Evolutionary conservation across 2,113 vertebrate species (phyloP).

Genomic region (Hyperopisus bebe): DNA sequence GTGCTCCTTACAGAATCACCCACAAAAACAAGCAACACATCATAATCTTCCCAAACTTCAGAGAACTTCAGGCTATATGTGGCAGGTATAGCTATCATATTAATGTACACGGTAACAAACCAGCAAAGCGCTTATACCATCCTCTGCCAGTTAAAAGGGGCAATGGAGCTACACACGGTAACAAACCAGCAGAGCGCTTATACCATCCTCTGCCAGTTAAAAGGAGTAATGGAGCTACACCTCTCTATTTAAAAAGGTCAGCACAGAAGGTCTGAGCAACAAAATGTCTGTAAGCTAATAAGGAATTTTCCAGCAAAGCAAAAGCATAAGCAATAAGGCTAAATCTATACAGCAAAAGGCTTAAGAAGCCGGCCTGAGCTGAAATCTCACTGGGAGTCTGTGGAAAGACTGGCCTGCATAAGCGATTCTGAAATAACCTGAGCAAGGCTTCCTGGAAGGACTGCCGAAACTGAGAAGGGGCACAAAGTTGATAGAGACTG

Average conservation of each 20-base stretch:
- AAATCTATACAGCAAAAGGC: not conserved
- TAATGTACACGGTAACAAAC: not conserved
- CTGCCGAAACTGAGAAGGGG: not conserved
- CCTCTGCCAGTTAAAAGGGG: not conserved
- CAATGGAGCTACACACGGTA: not conserved
- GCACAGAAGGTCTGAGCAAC: not conserved
- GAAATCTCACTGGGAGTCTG: not conserved
- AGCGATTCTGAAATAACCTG: not conserved
- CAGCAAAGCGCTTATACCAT: not conserved
- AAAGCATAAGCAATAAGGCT: not conserved
- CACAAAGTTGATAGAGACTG: not conserved
- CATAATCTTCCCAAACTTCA: slow-evolving; percentile 51
- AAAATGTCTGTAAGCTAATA: not conserved
- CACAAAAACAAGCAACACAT: slow-evolving; percentile 36
- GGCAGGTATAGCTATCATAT: not conserved
- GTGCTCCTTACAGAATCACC: slow-evolving; percentile 36
- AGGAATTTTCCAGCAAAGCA: not conserved
- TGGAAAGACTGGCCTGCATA: not conserved
- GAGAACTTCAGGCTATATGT: slow-evolving; percentile 27
- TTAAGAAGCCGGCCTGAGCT: not conserved
- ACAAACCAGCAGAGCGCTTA: not conserved
- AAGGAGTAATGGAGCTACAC: not conserved
- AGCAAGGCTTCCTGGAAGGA: not conserved
- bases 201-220: not conserved
- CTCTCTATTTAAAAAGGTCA: not conserved